Conservation (phyloP, 2,113 vertebrate species). For the Labrus mixtus region DNA sequence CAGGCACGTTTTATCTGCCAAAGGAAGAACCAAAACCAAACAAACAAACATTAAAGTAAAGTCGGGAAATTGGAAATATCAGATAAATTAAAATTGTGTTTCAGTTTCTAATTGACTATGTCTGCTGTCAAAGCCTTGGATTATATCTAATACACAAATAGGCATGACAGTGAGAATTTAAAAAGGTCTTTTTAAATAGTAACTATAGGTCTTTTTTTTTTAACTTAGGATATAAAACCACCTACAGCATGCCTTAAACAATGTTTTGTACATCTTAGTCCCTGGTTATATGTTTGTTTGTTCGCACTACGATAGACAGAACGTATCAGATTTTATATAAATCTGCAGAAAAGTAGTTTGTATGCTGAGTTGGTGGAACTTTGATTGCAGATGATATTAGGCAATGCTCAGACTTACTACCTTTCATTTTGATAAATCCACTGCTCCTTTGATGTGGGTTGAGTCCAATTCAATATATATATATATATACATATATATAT, state of each 20-base stretch:
- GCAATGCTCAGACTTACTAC: background rate
- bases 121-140: slow-evolving; percentile 54
- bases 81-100: slow-evolving; percentile 73
- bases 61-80: slow-evolving; percentile 52
- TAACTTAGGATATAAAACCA: background rate
- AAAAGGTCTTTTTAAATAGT: background rate
- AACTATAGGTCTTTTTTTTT: background rate
- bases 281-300: background rate
- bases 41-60: slow-evolving; percentile 52
- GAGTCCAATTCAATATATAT: slow-evolving; percentile 17
- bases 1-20: slow-evolving; percentile 48
- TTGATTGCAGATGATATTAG: background rate
- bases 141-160: slow-evolving; percentile 21
- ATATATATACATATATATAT: no score
- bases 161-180: background rate
- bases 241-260: background rate
- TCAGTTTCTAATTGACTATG: slow-evolving; percentile 54
- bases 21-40: slow-evolving; percentile 33
- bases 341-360: background rate
- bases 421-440: slow-evolving; percentile 4
- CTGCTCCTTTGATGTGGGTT: slow-evolving; percentile 12
- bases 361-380: background rate
- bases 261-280: background rate
- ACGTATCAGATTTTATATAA: background rate
- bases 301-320: background rate